A percentile compares a stretch with the other conserved stretches of the same genome.
Evolutionary conservation across 2,113 vertebrate species (phyloP).

Genomic region (Antechinus flavipes): DNA sequence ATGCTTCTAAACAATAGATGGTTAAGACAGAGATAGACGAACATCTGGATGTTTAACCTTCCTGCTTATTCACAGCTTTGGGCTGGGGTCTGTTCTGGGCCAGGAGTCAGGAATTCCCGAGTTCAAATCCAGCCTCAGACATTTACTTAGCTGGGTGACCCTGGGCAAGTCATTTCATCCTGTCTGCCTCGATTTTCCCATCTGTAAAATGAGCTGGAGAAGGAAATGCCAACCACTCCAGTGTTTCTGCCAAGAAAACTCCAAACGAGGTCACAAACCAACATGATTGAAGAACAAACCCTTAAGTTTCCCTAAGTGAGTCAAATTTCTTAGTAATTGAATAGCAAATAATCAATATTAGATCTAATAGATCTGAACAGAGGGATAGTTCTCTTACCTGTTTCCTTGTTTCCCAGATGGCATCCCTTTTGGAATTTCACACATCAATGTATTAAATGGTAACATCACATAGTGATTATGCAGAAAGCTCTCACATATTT

Average conservation of each 20-base stretch:
- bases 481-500: background rate
- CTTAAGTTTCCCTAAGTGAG: no score
- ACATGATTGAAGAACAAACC: no score
- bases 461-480: background rate
- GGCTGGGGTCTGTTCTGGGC: background rate
- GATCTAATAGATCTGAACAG: background rate
- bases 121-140: background rate
- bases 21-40: background rate
- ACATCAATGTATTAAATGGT: background rate
- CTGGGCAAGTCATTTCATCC: background rate
- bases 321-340: background rate
- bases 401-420: background rate
- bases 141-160: background rate
- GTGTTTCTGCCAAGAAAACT: background rate
- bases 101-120: background rate
- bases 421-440: background rate
- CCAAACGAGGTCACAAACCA: background rate
- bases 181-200: background rate
- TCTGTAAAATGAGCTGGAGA: background rate
- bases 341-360: background rate
- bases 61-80: background rate
- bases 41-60: background rate
- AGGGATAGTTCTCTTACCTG: background rate
- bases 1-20: background rate
- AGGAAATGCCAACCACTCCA: background rate